Evolutionary conservation across 2,888 invertebrate genomes (phyloP).

Genomic region (Danaus chrysippus): DNA sequence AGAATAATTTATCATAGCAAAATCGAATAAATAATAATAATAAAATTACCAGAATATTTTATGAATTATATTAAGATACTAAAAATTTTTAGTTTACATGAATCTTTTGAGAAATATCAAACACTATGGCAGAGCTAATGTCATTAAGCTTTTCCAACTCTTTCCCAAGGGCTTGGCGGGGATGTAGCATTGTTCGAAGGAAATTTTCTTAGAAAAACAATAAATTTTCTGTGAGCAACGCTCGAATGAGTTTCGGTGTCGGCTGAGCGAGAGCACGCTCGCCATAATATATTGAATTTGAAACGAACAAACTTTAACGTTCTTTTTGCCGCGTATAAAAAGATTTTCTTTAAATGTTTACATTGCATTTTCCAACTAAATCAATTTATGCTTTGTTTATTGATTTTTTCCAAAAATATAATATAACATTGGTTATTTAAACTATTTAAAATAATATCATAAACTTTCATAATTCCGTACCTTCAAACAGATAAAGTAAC

Average conservation of each 20-base stretch:
- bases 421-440: too few relatives aligned
- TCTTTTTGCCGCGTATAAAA: slow-evolving; percentile 66
- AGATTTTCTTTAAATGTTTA: slow-evolving; percentile 73
- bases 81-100: background rate
- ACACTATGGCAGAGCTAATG: slow-evolving; percentile 35
- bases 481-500: too few relatives aligned
- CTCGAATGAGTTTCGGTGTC: slow-evolving; percentile 78
- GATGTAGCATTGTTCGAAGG: slow-evolving; percentile 61
- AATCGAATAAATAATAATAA: too few relatives aligned
- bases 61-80: background rate
- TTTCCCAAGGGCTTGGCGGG: slow-evolving; percentile 54
- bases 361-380: slow-evolving; percentile 62
- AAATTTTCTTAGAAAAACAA: slow-evolving; percentile 79
- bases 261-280: slow-evolving; percentile 76
- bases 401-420: too few relatives aligned
- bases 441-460: too few relatives aligned
- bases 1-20: too few relatives aligned
- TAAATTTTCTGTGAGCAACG: slow-evolving; percentile 76
- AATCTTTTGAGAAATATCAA: slow-evolving; percentile 5
- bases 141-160: slow-evolving; percentile 64
- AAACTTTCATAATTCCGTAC: too few relatives aligned
- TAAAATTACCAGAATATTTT: too few relatives aligned
- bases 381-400: too few relatives aligned
- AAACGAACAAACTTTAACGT: slow-evolving; percentile 77
- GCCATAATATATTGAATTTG: slow-evolving; percentile 79